Evolutionary conservation across 2,113 vertebrate species (phyloP).

Genomic region (Microtus pennsylvanicus): DNA sequence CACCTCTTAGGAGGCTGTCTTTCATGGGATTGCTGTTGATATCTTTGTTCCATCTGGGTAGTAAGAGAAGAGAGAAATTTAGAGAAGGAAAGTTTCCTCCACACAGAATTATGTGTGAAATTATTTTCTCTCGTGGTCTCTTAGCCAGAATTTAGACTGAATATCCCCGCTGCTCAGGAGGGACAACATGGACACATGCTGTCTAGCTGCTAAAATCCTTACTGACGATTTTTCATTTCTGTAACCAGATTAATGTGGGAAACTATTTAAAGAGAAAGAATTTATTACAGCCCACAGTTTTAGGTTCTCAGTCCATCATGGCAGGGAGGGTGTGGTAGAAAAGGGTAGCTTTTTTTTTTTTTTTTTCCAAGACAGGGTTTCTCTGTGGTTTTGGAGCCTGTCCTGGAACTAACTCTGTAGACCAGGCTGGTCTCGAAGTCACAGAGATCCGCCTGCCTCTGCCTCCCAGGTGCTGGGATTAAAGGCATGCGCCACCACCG

Average conservation of each 20-base stretch:
- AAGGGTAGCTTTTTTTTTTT: background rate
- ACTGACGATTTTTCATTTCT: background rate
- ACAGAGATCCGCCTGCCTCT: too few relatives aligned
- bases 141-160: background rate
- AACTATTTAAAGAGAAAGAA: background rate
- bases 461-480: too few relatives aligned
- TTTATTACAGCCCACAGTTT: background rate
- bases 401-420: too few relatives aligned
- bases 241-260: background rate
- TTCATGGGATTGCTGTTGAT: background rate
- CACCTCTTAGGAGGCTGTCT: background rate
- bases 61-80: constrained; percentile 34
- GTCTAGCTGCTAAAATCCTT: background rate
- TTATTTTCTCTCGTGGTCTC: constrained; percentile 11
- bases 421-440: too few relatives aligned
- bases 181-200: background rate
- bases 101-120: background rate
- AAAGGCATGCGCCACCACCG: too few relatives aligned
- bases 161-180: background rate
- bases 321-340: background rate
- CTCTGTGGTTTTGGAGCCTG: too few relatives aligned
- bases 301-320: background rate
- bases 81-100: constrained; percentile 3
- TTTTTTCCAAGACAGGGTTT: too few relatives aligned
- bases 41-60: background rate